Conservation (phyloP, 2,888 invertebrate genomes). For the Athalia cordata region DNA sequence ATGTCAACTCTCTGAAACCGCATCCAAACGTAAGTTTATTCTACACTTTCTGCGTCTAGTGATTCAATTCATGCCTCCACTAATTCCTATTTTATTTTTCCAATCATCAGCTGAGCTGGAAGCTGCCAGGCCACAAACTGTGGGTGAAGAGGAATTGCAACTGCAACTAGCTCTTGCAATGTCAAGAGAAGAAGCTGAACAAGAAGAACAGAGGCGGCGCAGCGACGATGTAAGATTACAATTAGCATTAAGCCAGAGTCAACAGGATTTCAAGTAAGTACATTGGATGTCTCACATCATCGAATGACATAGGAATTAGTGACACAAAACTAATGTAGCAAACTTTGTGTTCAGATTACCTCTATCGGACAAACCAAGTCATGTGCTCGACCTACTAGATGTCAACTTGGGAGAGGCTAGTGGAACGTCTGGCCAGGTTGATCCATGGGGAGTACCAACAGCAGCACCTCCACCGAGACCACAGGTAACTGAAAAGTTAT, state of each 20-base stretch:
- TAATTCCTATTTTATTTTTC: slow-evolving; percentile 5
- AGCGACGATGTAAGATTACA: slow-evolving; percentile 98
- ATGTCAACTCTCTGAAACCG: slow-evolving; percentile 65
- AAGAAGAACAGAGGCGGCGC: slow-evolving; percentile 93
- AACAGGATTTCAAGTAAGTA: slow-evolving; percentile 91
- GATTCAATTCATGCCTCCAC: slow-evolving; percentile 15
- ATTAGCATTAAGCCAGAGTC: slow-evolving; percentile 95
- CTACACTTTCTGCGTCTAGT: slow-evolving; percentile 44
- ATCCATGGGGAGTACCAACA: slow-evolving; percentile 85
- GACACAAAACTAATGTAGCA: not conserved
- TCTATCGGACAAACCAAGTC: slow-evolving; percentile 77
- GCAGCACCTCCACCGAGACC: slow-evolving; percentile 76
- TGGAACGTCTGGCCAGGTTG: slow-evolving; percentile 76
- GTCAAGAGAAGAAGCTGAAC: slow-evolving; percentile 98
- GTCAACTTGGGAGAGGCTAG: slow-evolving; percentile 83
- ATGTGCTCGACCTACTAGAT: slow-evolving; percentile 89
- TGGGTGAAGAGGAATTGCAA: slow-evolving; percentile 98
- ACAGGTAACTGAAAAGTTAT: slow-evolving; percentile 72
- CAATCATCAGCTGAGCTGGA: slow-evolving; percentile 82
- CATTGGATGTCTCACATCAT: not conserved
- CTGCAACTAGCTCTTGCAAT: slow-evolving; percentile 98
- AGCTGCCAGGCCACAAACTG: slow-evolving; percentile 95
- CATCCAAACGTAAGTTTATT: slow-evolving; percentile 66
- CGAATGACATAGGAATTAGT: no score
- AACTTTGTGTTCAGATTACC: slow-evolving; percentile 62